Evolutionary conservation across 1,140 invertebrate species (phyloP).

Genomic region (Calephelis virginiensis): DNA sequence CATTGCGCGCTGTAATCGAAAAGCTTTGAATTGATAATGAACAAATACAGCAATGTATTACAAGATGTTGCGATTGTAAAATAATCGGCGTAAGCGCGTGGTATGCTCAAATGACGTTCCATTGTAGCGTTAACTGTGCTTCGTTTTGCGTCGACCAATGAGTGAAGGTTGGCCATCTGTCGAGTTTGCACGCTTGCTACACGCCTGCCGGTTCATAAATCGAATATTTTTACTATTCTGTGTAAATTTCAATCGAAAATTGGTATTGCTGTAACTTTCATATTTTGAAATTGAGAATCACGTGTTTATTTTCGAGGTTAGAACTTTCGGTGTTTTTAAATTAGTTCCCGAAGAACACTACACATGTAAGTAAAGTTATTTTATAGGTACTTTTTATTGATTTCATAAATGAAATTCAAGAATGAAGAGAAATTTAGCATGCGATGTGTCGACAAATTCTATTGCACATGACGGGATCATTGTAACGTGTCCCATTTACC

Average conservation of each 20-base stretch:
- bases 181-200: constrained; percentile 28
- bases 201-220: constrained; percentile 32
- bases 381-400: not conserved
- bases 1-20: not conserved
- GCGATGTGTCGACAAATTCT: not conserved
- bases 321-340: not conserved
- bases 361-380: constrained; percentile 15
- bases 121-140: constrained; percentile 28
- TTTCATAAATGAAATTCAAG: not conserved
- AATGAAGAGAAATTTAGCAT: constrained; percentile 1
- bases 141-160: constrained; percentile 33
- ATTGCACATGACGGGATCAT: not conserved
- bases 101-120: constrained; percentile 39
- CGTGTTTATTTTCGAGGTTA: constrained; percentile 25
- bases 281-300: constrained; percentile 4
- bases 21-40: not conserved
- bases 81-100: constrained; percentile 46
- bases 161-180: constrained; percentile 28
- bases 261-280: not conserved
- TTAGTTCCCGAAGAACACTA: not conserved
- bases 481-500: constrained; percentile 2
- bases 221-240: constrained; percentile 13
- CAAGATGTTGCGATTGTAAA: constrained; percentile 1
- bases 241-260: not conserved
- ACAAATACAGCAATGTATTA: constrained; percentile 23